These are phyloP conservation scores for Okamejei kenojei DNA, from an alignment of 2,797 vertebrate species.

Conservation along the genomic window DNA sequence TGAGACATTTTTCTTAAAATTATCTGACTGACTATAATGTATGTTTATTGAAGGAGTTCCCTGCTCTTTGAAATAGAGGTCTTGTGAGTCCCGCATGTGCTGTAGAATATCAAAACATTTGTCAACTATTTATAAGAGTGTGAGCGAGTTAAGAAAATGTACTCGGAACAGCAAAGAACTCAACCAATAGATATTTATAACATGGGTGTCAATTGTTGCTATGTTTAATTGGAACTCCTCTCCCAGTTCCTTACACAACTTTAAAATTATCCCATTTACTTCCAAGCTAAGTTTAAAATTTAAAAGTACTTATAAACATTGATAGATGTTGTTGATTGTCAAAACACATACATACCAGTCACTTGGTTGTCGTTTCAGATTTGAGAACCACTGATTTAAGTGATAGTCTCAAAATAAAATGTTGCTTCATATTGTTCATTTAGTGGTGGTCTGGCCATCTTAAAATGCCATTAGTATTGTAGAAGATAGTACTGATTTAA, in stretches of 20 bases:
- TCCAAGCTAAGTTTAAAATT: neutral
- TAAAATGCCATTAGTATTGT: neutral
- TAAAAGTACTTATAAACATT: neutral
- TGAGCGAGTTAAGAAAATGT: constrained; percentile 1
- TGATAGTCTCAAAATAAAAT: neutral
- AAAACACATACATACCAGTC: neutral
- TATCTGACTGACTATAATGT: neutral
- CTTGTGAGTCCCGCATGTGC: neutral
- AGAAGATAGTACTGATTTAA: neutral
- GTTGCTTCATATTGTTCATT: neutral
- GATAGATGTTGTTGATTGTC: neutral
- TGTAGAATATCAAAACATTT: neutral
- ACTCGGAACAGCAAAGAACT: neutral
- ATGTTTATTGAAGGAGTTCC: neutral
- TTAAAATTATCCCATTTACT: neutral
- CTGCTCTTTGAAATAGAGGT: neutral
- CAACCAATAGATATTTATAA: neutral
- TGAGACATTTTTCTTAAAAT: neutral
- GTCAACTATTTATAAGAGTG: neutral
- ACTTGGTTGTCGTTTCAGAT: neutral
- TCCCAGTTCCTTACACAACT: neutral
- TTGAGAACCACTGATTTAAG: neutral
- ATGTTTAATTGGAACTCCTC: neutral
- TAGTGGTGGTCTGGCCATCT: neutral
- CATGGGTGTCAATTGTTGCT: neutral